Evolutionary conservation across 64 coral and sea anemone genomes (phyloP), one percentile per base, ranked within the genome.

Genomic region (Actinia tenebrosa): DNA sequence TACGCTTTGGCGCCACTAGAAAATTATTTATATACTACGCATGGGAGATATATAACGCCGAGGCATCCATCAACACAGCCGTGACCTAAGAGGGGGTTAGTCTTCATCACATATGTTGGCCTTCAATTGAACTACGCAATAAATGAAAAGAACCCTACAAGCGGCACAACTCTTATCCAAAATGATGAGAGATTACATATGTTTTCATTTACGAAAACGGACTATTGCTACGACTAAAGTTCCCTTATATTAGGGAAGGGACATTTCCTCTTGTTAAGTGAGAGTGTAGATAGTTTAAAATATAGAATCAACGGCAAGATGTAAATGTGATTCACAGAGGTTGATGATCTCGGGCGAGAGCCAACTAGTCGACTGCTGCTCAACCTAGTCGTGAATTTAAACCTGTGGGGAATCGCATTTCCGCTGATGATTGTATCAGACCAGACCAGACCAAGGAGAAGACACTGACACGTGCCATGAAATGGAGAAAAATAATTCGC

Each of bases 121-220:
- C 69, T 75, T 75, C 10, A 71, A 66, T 66, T 75, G 8, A 30
- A 75, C 26, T 75, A 75, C 69, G 69, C 69, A 81, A 81, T 50
- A 22, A 16, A 53, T 81, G 79, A 81, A 81, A 81, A 81, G 79
- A 53, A 81, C 45, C 79, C 45, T 81, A 5, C 22, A 50, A 81
- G 5, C 79, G 44, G 79, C 26, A 81, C 7, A 42, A 22, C 44
- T 81, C 79, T 81, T 81, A 47, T 16, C 79, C 45, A 53, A 81
- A 20, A 45, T 20, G 45, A 81, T 37, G 79, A 81, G 16, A 50
- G 53, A 22, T 53, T 81, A 53, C 19, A 81, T 15, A 0, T 81
- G 79, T 81, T 81, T 81, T 81, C 79, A 81, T 81, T 81, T 45
- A 22, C 79, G 79, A 81, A 81, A 81, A 81, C 30, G 30, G 30